Percentiles rank a stretch among this genome's conserved stretches.
These are phyloP conservation scores for Gonioctena quinquepunctata DNA, from an alignment of 1,140 invertebrate genomes.

Conservation along the genomic window DNA sequence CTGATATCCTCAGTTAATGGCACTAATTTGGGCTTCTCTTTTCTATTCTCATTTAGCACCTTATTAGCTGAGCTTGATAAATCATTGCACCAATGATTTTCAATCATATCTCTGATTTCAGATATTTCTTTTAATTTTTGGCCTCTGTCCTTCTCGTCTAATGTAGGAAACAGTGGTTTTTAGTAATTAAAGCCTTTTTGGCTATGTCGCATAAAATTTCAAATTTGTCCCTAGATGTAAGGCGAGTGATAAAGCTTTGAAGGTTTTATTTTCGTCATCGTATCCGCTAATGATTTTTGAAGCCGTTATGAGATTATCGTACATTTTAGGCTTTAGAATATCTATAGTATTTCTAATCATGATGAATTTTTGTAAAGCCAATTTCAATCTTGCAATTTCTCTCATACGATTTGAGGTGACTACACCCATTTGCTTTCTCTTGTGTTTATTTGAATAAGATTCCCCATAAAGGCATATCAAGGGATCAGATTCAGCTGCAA, in stretches of 20 bases:
- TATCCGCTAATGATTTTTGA: constrained; percentile 34
- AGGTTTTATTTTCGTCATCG: constrained; percentile 23
- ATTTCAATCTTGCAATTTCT: constrained; percentile 25
- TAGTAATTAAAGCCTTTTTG: constrained; percentile 27
- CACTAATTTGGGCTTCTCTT: constrained; percentile 20
- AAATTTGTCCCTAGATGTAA: constrained; percentile 30
- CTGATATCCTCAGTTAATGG: constrained; percentile 28
- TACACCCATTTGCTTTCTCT: constrained; percentile 26
- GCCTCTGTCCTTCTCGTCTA: constrained; percentile 5
- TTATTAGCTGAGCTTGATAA: constrained; percentile 32
- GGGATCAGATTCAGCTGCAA: constrained; percentile 25
- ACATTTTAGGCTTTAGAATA: constrained; percentile 23
- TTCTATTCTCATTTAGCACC: constrained; percentile 24
- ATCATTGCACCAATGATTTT: constrained; percentile 32
- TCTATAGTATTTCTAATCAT: not conserved
- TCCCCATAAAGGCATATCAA: constrained; percentile 34
- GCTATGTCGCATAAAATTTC: constrained; percentile 32
- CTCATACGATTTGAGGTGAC: constrained; percentile 29
- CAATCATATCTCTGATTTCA: constrained; percentile 20
- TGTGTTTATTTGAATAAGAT: constrained; percentile 27
- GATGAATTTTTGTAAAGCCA: constrained; percentile 13
- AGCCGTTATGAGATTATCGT: constrained; percentile 18
- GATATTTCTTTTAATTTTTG: constrained; percentile 21
- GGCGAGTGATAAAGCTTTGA: constrained; percentile 30
- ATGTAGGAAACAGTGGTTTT: constrained; percentile 15